These are phyloP conservation scores for Ceriagrion tenellum DNA, from an alignment of 2,888 invertebrate species.

Conservation along the genomic window DNA sequence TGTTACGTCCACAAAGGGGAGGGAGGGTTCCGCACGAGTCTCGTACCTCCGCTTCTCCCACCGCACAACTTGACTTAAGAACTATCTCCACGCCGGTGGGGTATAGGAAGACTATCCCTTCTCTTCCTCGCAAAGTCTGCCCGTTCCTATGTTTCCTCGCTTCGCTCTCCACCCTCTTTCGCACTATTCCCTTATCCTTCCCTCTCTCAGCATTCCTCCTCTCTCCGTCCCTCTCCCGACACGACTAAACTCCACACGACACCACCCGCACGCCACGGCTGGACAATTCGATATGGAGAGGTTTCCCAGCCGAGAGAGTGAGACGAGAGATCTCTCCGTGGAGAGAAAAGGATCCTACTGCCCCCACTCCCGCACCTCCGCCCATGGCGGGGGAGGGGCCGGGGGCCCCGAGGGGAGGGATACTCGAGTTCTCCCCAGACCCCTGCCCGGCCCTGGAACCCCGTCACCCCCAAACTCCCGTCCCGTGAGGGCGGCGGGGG, in stretches of 20 bases:
- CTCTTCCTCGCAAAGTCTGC: not conserved
- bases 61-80: not conserved
- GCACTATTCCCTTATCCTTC: not conserved
- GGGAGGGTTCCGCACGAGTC: not conserved
- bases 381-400: slow-evolving; percentile 79
- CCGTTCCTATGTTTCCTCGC: not conserved
- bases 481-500: slow-evolving; percentile 69
- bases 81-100: not conserved
- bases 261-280: slow-evolving; percentile 63
- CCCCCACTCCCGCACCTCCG: slow-evolving; percentile 80
- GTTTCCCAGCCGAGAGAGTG: slow-evolving; percentile 11
- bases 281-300: slow-evolving; percentile 64
- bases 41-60: slow-evolving; percentile 23
- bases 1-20: not conserved
- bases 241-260: not conserved
- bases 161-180: not conserved
- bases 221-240: not conserved
- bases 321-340: not conserved
- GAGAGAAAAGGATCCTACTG: slow-evolving; percentile 48
- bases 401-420: slow-evolving; percentile 77
- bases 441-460: slow-evolving; percentile 10
- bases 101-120: not conserved
- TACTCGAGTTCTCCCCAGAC: slow-evolving; percentile 61
- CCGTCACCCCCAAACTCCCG: slow-evolving; percentile 73
- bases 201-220: not conserved